phyloP scores from a whole-genome alignment of 2,797 vertebrate species.

The Ctenopoma kingsleyae region DNA sequence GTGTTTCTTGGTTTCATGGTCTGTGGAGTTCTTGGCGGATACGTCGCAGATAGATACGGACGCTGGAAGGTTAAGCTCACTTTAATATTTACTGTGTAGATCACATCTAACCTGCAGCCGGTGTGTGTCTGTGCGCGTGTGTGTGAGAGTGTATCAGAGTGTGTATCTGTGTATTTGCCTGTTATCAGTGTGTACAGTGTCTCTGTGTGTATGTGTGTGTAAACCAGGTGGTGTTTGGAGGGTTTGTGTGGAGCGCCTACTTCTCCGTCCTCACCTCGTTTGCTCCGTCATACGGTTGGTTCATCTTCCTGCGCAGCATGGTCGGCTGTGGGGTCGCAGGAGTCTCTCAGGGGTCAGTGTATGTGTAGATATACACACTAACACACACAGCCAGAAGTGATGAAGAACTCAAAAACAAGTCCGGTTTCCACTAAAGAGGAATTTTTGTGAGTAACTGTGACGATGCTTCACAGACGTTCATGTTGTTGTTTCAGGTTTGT shows the following conservation, averaged over 20 bases:
- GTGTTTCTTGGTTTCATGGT: slow-evolving; percentile 97
- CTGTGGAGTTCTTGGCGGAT: slow-evolving; percentile 89
- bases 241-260: slow-evolving; percentile 92
- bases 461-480: background rate
- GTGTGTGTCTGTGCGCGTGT: background rate
- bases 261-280: slow-evolving; percentile 96
- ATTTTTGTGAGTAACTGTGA: too few relatives aligned
- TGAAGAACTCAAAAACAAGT: too few relatives aligned
- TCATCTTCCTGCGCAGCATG: slow-evolving; percentile 93
- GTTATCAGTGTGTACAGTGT: background rate
- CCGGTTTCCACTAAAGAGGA: too few relatives aligned
- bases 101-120: background rate
- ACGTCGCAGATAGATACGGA: slow-evolving; percentile 91
- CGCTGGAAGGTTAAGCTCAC: slow-evolving; percentile 90
- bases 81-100: background rate
- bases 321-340: slow-evolving; percentile 93
- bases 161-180: slow-evolving; percentile 15
- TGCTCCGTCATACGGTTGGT: slow-evolving; percentile 92
- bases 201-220: slow-evolving; percentile 37
- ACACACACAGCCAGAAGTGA: background rate
- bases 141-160: slow-evolving; percentile 21
- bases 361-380: background rate
- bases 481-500: slow-evolving; percentile 85
- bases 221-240: slow-evolving; percentile 89
- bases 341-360: slow-evolving; percentile 91